A percentile compares a stretch with the other conserved stretches of the same genome.
These are phyloP conservation scores for Holacanthus passer DNA, from an alignment of 2,113 vertebrate species.

Conservation along the genomic window DNA sequence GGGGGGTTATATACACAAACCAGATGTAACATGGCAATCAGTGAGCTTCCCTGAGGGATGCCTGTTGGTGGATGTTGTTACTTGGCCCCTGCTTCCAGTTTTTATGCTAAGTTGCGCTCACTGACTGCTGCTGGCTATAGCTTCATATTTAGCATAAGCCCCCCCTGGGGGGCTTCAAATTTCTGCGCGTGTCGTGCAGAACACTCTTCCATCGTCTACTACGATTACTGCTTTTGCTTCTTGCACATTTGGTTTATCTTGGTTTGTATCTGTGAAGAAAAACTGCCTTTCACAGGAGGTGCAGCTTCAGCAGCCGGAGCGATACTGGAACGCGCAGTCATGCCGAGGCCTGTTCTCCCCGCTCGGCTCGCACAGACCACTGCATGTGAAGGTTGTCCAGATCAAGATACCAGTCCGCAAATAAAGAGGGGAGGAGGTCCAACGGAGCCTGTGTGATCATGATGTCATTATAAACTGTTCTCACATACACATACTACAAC, in stretches of 20 bases:
- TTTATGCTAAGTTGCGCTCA: background rate
- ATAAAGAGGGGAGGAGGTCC: background rate
- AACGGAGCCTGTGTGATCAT: background rate
- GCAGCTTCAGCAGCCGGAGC: background rate
- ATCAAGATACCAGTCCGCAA: constrained; percentile 32
- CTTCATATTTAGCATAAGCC: background rate
- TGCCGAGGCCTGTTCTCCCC: constrained; percentile 44
- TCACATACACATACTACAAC: background rate
- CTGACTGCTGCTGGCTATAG: background rate
- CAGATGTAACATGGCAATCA: too few species aligned
- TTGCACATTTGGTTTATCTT: background rate
- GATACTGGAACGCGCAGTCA: background rate
- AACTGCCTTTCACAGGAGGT: constrained; percentile 8
- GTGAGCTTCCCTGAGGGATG: too few species aligned
- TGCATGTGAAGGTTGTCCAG: constrained; percentile 6
- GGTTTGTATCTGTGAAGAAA: constrained; percentile 6
- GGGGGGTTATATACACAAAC: too few species aligned
- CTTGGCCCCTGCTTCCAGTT: background rate
- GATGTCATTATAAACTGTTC: background rate
- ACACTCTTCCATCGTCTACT: background rate
- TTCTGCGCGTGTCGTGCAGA: background rate
- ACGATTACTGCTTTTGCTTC: background rate
- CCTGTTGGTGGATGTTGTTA: too few species aligned
- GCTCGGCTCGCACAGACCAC: background rate
- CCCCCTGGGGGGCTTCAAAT: background rate